Conservation (phyloP, 1,140 invertebrate genomes). For the Branchinecta lynchi region DNA sequence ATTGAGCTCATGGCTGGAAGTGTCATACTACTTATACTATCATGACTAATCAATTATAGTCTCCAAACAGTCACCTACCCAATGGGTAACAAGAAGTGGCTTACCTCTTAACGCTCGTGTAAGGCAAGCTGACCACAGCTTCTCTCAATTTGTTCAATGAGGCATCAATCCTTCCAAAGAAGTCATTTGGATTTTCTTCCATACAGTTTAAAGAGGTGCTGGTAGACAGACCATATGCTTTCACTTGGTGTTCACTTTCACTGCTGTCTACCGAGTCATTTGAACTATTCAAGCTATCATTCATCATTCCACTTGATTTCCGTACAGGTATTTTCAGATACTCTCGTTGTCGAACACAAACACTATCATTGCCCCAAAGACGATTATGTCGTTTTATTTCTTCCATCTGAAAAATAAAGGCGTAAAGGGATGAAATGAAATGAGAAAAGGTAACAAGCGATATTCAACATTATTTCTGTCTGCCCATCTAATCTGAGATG, state of each 20-base stretch:
- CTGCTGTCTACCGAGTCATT: neutral
- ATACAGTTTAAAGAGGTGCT: neutral
- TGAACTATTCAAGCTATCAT: neutral
- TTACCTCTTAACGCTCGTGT: too few relatives aligned
- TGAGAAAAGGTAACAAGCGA: too few relatives aligned
- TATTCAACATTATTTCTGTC: too few relatives aligned
- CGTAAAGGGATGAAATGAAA: too few relatives aligned
- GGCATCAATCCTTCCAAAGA: neutral
- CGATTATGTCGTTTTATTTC: neutral
- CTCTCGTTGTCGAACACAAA: neutral
- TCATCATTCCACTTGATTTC: neutral
- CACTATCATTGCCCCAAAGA: neutral
- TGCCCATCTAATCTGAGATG: too few relatives aligned
- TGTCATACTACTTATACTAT: too few relatives aligned
- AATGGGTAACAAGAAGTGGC: too few relatives aligned
- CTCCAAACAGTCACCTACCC: too few relatives aligned
- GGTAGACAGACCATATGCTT: neutral
- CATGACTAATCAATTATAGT: too few relatives aligned
- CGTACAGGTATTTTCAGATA: neutral
- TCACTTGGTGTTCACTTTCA: neutral
- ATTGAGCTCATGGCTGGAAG: too few relatives aligned
- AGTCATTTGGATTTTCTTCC: neutral
- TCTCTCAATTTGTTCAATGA: neutral
- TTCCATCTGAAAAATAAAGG: constrained; percentile 6
- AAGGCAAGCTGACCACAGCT: too few relatives aligned